Base-by-base conservation (phyloP, 2,797 vertebrate genomes). In the Vireo griseus region DNA sequence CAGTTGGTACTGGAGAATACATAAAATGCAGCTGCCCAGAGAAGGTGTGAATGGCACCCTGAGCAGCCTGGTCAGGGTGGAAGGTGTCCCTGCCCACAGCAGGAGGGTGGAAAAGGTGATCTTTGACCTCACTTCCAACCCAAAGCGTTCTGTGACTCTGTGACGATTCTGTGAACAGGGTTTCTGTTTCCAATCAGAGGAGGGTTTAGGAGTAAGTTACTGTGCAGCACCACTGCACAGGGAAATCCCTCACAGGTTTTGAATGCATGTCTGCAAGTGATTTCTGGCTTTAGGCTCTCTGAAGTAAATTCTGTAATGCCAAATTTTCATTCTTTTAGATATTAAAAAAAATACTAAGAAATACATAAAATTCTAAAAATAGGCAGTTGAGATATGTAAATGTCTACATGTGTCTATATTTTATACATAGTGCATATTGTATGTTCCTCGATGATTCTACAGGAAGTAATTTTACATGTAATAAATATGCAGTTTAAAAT, bases 371-470 rank as follows among this genome's bases (percentile, higher is more conserved):
- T 62, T 42, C 19, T 35, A 45, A 74, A 69, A 61, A 35, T 19
- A n/a, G 1, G 1, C 47, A 26, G 40, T 3, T 0, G 0, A 59
- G n/a, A 40, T 40, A 55, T 39, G 7, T 42, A 39, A 42, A 39
- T 31, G 6, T 31, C 19, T 66, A 19, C 5, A 13, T 35, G 16
- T 25, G 16, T 63, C 11, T 35, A 3, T 59, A 10, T 28, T 67
- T 17, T 63, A 5, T 57, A 57, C 26, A 20, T 18, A 45, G 7
- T n/a, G 21, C 22, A 33, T 80, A 50, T 72, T 67, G 12, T 35
- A 33, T 67, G 37, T 57, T 57, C 33, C 10, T 29, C 80, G 22
- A 5, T 35, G 6, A 54, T 81, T 95, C 47, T 58, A 48, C 25
- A 31, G 48, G 44, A 71, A 62, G 16, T 59, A 68, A 33, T 67